These are phyloP conservation scores for Henricia sp. DNA, from an alignment of 53 echinoderm and acorn worm species.

Conservation along the genomic window DNA sequence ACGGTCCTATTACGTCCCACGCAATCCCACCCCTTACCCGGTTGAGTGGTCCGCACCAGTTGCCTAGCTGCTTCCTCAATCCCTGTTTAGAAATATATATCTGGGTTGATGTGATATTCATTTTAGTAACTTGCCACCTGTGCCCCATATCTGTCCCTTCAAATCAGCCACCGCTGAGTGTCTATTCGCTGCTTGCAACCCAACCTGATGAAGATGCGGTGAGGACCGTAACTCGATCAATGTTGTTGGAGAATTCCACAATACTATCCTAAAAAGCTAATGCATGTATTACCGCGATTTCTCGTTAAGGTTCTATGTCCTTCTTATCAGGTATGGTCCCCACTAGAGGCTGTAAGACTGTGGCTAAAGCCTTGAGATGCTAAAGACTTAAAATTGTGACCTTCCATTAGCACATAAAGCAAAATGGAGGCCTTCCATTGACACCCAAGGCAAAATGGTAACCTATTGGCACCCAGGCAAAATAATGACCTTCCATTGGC, in stretches of 20 bases:
- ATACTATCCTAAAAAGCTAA: constrained; percentile 1
- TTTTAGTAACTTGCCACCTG: constrained; percentile 7
- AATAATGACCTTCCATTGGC: too few relatives aligned
- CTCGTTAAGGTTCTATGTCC: too few relatives aligned
- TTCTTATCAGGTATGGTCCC: too few relatives aligned
- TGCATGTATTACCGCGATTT: too few relatives aligned
- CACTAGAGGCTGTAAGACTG: too few relatives aligned
- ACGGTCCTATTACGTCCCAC: constrained; percentile 10
- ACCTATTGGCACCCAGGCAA: too few relatives aligned
- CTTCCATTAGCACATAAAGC: too few relatives aligned
- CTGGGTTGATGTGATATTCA: constrained; percentile 23
- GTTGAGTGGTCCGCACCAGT: constrained; percentile 1
- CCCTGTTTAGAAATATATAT: not conserved
- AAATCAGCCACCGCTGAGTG: constrained; percentile 36
- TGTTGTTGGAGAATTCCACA: constrained; percentile 12
- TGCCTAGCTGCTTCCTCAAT: not conserved
- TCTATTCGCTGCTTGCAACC: constrained; percentile 18
- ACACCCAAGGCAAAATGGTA: too few relatives aligned
- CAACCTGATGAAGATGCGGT: not conserved
- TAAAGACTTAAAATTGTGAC: too few relatives aligned
- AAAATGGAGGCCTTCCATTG: too few relatives aligned
- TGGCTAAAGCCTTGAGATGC: too few relatives aligned
- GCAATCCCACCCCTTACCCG: constrained; percentile 13
- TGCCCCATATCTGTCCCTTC: constrained; percentile 37
- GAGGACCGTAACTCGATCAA: constrained; percentile 15